Evolutionary conservation across 1,140 invertebrate genomes (phyloP), one percentile per base, ranked within the genome.

Genomic region (Chrysopa pallens): DNA sequence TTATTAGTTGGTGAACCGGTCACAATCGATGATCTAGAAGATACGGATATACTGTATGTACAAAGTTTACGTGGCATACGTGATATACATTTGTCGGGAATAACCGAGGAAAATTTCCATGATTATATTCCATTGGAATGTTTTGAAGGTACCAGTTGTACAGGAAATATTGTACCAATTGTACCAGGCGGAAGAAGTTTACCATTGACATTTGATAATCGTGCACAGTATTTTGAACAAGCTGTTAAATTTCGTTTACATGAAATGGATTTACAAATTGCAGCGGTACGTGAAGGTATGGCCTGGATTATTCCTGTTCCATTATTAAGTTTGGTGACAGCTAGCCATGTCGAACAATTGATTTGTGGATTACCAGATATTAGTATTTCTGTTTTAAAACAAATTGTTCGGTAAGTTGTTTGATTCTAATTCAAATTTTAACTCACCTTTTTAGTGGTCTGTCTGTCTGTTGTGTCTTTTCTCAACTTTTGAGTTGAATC

Each of bases 301-400:
- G 60, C 74, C 0, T 71, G 72, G 47, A 72, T 80, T 28, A 66
- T 78, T 29, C 75, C 77, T 8, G 72, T 78, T 1, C 76, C 77
- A 4, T 55, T 79, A 14, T 47, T 80, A 9, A 72, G 70, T 4
- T 54, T 80, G 14, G 59, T 78, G 43, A 77, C 76, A 4, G 67
- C 69, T 1, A 56, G 66, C 33, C 62, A 74, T 49, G 56, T 79
- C 43, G 77, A 80, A 56, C 70, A 75, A 50, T 58, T 78, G 29
- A 72, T 79, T 4, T 80, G 76, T 56, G 77, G 77, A 11, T 66
- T 75, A 47, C 69, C 75, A 8, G 66, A 74, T 46, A 74, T 80
- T 43, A 73, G 73, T 3, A 67, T 78, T 12, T 59, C 66, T 29
- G 55, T 74, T 9, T 58, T 80, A 1, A 74, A 72, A 49, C 73